Conservation (phyloP, 2,888 invertebrate genomes). For the Polydrusus cervinus region DNA sequence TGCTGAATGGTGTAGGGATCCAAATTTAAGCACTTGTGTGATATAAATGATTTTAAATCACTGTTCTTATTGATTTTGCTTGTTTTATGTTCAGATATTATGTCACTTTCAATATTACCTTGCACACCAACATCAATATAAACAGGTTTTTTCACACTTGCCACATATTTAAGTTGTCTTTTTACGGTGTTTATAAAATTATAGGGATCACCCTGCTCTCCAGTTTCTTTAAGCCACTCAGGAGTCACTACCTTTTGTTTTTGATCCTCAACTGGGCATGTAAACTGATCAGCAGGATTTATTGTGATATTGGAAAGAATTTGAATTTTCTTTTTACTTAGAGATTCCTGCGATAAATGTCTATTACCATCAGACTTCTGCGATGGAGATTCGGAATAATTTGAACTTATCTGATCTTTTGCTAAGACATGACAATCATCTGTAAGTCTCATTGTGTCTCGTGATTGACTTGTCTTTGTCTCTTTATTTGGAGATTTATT, state of each 20-base stretch:
- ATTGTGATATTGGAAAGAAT: slow-evolving; percentile 32
- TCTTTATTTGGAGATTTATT: neutral
- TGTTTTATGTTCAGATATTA: slow-evolving; percentile 25
- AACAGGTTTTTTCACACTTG: slow-evolving; percentile 52
- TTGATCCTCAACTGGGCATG: neutral
- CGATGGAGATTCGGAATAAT: neutral
- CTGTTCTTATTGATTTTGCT: slow-evolving; percentile 48
- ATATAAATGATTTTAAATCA: slow-evolving; percentile 61
- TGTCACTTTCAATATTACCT: slow-evolving; percentile 54
- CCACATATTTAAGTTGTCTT: slow-evolving; percentile 71
- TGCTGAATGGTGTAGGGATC: slow-evolving; percentile 62
- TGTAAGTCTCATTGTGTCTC: neutral
- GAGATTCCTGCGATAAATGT: neutral
- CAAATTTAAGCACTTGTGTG: slow-evolving; percentile 63
- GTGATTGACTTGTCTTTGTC: neutral
- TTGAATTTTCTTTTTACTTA: slow-evolving; percentile 22
- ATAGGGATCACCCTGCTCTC: slow-evolving; percentile 72
- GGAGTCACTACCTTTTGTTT: slow-evolving; percentile 33
- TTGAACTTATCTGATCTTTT: neutral
- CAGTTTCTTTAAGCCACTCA: slow-evolving; percentile 58
- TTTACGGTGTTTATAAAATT: slow-evolving; percentile 77
- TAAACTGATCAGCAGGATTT: slow-evolving; percentile 19
- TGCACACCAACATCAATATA: slow-evolving; percentile 62
- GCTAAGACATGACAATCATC: neutral
- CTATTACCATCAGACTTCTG: neutral